phyloP scores from a whole-genome alignment of 2,797 vertebrate genomes.

The Poeciliopsis turneri region DNA sequence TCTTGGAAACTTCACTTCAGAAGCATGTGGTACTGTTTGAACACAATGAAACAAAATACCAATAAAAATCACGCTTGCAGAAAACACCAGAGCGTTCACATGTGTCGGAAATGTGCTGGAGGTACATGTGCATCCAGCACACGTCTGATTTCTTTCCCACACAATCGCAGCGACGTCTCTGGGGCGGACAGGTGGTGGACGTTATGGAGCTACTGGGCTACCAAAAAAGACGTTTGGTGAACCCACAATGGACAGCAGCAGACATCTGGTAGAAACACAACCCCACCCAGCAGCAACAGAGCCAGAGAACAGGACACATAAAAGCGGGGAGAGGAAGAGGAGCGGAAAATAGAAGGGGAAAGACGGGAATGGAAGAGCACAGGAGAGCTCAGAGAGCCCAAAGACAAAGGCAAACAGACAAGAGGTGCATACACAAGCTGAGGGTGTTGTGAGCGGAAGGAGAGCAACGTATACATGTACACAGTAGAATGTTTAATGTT shows the following conservation, averaged over 20 bases:
- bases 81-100: neutral
- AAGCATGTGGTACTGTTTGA: neutral
- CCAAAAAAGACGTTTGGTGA: slow-evolving; percentile 69
- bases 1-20: neutral
- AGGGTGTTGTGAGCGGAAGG: slow-evolving; percentile 65
- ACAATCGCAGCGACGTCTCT: slow-evolving; percentile 49
- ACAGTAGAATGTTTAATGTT: slow-evolving; percentile 81
- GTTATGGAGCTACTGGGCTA: slow-evolving; percentile 70
- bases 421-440: slow-evolving; percentile 50
- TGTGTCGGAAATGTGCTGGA: slow-evolving; percentile 8
- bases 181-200: slow-evolving; percentile 53
- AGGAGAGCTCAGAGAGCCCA: slow-evolving; percentile 40
- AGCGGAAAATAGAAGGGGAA: neutral
- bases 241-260: slow-evolving; percentile 71
- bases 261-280: slow-evolving; percentile 73
- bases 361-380: slow-evolving; percentile 39
- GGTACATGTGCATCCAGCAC: slow-evolving; percentile 20
- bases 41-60: neutral
- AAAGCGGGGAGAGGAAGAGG: slow-evolving; percentile 10
- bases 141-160: slow-evolving; percentile 35
- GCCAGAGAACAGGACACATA: slow-evolving; percentile 59
- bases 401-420: slow-evolving; percentile 54
- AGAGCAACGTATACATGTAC: slow-evolving; percentile 70
- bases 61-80: neutral
- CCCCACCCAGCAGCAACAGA: slow-evolving; percentile 69